Conservation (phyloP, 2,797 vertebrate genomes). For the Gymnodraco acuticeps region DNA sequence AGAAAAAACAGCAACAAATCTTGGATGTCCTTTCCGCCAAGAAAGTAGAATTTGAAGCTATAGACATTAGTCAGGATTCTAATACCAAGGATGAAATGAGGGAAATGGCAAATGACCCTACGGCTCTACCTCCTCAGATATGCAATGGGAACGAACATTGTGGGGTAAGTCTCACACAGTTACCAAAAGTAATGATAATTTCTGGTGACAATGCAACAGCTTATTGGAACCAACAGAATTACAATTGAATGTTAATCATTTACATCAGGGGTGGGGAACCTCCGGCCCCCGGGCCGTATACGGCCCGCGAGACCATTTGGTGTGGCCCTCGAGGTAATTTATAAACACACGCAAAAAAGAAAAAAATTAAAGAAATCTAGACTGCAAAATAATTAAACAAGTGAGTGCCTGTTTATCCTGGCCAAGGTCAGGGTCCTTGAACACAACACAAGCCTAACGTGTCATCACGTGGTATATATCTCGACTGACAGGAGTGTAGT, state of each 20-base stretch:
- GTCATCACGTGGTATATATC: too few relatives aligned
- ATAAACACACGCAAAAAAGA: too few relatives aligned
- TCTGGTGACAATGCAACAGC: background rate
- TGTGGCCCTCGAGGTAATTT: too few relatives aligned
- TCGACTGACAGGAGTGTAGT: too few relatives aligned
- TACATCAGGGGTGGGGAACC: too few relatives aligned
- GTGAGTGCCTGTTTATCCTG: too few relatives aligned
- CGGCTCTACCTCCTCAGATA: slow-evolving; percentile 72
- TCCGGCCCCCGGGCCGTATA: too few relatives aligned
- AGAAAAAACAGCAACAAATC: slow-evolving; percentile 55
- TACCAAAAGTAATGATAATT: background rate
- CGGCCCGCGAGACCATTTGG: too few relatives aligned
- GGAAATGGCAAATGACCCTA: background rate
- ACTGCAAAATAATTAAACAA: too few relatives aligned
- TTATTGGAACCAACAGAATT: background rate
- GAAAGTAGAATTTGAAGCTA: background rate
- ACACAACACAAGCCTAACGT: too few relatives aligned
- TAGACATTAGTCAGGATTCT: slow-evolving; percentile 56
- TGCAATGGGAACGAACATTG: slow-evolving; percentile 65
- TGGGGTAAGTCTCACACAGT: slow-evolving; percentile 67
- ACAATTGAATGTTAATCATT: slow-evolving; percentile 19
- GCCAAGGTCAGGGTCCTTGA: too few relatives aligned
- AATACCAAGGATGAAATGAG: slow-evolving; percentile 62
- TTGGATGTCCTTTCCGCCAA: background rate
- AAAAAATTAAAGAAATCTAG: too few relatives aligned